These are phyloP conservation scores for Corythornis madagascariensis DNA, from an alignment of 2,113 vertebrate species.

Conservation along the genomic window DNA sequence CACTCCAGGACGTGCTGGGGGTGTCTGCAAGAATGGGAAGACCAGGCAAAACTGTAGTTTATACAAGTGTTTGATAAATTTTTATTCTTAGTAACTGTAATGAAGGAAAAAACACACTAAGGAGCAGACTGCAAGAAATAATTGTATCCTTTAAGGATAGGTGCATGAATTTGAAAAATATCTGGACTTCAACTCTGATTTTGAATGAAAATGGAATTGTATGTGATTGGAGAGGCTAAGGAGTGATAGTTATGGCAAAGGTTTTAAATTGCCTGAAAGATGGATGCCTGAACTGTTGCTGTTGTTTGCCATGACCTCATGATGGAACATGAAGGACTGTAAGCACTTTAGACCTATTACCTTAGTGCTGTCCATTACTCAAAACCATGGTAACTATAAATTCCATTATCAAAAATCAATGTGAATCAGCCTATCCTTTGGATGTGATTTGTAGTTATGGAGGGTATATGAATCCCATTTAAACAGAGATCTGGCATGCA, in stretches of 20 bases:
- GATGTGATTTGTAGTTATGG: background rate
- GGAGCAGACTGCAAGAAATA: background rate
- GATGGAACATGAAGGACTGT: background rate
- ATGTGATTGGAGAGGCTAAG: background rate
- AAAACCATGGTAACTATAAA: background rate
- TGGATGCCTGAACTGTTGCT: background rate
- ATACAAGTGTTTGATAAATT: background rate
- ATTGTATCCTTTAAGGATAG: background rate
- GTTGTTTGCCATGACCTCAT: background rate
- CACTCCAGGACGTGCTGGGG: rapidly evolving
- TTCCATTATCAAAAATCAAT: background rate
- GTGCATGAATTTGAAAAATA: background rate
- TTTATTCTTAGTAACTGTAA: background rate
- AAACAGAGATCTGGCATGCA: background rate
- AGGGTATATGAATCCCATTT: background rate
- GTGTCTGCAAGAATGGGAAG: background rate
- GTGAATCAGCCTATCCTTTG: background rate
- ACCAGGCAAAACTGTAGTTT: background rate
- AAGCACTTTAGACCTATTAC: background rate
- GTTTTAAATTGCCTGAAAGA: slow-evolving; percentile 27
- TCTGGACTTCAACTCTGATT: background rate
- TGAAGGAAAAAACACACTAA: background rate
- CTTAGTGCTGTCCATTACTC: background rate
- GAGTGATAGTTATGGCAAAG: background rate
- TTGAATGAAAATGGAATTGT: background rate